Percentiles rank a stretch among this genome's conserved stretches.
phyloP scores from a whole-genome alignment of 2,888 invertebrate genomes.

The Heteromyza rotundicornis region DNA sequence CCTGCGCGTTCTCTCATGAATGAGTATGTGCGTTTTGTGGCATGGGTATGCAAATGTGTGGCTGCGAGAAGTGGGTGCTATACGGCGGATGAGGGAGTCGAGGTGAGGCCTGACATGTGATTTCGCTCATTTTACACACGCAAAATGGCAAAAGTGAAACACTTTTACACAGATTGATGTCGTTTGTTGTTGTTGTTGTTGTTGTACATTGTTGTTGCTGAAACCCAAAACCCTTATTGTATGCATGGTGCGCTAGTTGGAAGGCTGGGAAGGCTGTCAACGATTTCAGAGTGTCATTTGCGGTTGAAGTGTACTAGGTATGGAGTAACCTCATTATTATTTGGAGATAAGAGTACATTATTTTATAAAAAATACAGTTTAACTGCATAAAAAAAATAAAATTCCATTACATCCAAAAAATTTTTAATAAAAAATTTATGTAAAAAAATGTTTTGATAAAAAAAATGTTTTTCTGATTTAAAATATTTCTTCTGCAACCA shows the following conservation, averaged over 20 bases:
- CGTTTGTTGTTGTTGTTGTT: conserved; percentile 5
- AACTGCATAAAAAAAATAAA: no score
- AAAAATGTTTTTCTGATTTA: no score
- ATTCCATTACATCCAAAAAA: no score
- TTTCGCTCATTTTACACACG: conserved; percentile 37
- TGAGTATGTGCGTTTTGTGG: conserved; percentile 1
- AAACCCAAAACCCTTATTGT: no score
- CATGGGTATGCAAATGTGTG: neutral
- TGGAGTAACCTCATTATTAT: no score
- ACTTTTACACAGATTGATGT: conserved; percentile 23
- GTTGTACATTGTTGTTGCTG: conserved; percentile 7
- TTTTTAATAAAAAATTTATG: no score
- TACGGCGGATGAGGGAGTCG: neutral
- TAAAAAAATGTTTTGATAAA: no score
- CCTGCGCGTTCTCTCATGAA: neutral
- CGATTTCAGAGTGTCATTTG: neutral
- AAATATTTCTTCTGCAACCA: neutral
- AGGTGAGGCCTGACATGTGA: conserved; percentile 18
- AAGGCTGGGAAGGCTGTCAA: no score
- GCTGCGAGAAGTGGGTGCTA: neutral
- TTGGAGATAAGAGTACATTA: no score
- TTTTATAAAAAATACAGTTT: no score
- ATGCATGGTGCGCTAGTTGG: no score
- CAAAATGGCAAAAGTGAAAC: conserved; percentile 31
- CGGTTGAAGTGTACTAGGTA: neutral